Conservation (phyloP, 2,888 invertebrate genomes). For the Thera britannica region DNA sequence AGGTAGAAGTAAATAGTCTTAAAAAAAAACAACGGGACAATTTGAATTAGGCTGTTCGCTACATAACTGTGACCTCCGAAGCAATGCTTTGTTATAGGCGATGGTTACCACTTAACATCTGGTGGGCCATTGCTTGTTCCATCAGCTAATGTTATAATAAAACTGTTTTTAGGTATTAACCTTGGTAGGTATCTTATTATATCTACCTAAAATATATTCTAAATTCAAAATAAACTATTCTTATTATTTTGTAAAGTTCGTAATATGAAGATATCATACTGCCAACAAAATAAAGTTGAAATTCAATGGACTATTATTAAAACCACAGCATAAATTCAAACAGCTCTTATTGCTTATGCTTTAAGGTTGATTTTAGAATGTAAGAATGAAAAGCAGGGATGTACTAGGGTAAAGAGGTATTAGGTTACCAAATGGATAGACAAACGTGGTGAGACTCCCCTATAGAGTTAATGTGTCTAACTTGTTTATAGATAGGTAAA, state of each 20-base stretch:
- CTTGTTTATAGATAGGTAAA: not conserved
- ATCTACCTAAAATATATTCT: too few relatives aligned
- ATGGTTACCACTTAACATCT: too few relatives aligned
- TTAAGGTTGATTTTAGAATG: slow-evolving; percentile 3
- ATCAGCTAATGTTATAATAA: too few relatives aligned
- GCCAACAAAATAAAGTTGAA: slow-evolving; percentile 1
- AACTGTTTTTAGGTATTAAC: too few relatives aligned
- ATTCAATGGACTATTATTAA: not conserved
- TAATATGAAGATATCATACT: not conserved
- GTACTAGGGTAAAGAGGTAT: slow-evolving; percentile 51
- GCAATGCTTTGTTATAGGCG: too few relatives aligned
- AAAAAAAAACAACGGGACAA: too few relatives aligned
- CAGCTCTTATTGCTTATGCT: not conserved
- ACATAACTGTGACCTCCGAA: too few relatives aligned
- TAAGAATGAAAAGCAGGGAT: slow-evolving; percentile 43
- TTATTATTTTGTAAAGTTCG: not conserved
- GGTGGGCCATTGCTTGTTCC: too few relatives aligned
- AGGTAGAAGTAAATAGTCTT: too few relatives aligned
- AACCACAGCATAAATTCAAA: not conserved
- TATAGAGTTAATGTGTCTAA: not conserved
- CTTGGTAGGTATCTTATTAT: too few relatives aligned
- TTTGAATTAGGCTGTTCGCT: too few relatives aligned
- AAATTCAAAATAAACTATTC: too few relatives aligned
- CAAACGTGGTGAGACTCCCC: slow-evolving; percentile 52
- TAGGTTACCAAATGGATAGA: slow-evolving; percentile 73